Percentiles rank a stretch among this genome's conserved stretches.
phyloP scores from a whole-genome alignment of 2,888 invertebrate genomes.

The Laspeyria flexula region DNA sequence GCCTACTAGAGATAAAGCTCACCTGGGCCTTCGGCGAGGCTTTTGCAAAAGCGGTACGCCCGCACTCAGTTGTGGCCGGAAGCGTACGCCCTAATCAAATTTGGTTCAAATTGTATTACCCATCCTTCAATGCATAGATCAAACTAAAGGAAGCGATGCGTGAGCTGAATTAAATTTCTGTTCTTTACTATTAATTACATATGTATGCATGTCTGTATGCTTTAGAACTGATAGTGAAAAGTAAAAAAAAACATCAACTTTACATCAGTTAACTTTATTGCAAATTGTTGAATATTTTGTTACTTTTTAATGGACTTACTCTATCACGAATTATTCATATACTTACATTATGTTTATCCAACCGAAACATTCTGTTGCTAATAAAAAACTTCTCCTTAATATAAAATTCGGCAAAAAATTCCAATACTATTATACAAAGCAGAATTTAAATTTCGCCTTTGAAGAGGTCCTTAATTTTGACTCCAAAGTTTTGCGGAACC shows the following conservation, averaged over 20 bases:
- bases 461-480: conserved; percentile 24
- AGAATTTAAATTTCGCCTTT: conserved; percentile 26
- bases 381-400: no score
- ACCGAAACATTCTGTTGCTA: no score
- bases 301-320: no score
- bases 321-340: no score
- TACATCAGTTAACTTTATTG: neutral
- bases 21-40: conserved; percentile 42
- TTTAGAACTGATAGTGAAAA: no score
- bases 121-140: conserved; percentile 44
- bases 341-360: no score
- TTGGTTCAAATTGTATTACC: conserved; percentile 43
- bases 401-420: no score
- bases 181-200: conserved; percentile 5
- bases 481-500: conserved; percentile 29
- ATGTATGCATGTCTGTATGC: neutral
- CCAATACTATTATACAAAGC: conserved; percentile 10
- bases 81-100: conserved; percentile 41
- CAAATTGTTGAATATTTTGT: neutral
- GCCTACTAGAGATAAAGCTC: conserved; percentile 54
- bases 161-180: conserved; percentile 20
- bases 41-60: conserved; percentile 22
- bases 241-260: no score
- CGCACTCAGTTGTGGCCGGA: conserved; percentile 37
- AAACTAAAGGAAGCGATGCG: conserved; percentile 36